These are phyloP conservation scores for Xenops minutus DNA, from an alignment of 2,797 vertebrate genomes.

Conservation along the genomic window DNA sequence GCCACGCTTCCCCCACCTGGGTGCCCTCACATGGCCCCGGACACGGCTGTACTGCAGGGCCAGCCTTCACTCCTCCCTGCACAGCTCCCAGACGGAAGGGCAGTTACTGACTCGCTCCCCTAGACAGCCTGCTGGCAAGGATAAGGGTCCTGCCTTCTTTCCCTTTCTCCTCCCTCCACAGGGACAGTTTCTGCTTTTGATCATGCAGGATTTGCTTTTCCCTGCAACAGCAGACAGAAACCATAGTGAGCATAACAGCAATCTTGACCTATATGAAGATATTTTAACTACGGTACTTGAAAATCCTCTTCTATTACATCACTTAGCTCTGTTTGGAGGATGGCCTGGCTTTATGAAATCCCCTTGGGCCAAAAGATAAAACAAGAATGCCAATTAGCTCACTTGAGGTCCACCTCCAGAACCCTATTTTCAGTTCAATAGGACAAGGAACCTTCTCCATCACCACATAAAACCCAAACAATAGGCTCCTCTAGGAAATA, in stretches of 20 bases:
- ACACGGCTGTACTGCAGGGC: fast-evolving
- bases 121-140: background rate
- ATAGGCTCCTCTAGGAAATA: background rate
- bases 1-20: background rate
- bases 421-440: background rate
- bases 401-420: background rate
- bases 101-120: background rate
- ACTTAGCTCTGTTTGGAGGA: background rate
- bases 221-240: background rate
- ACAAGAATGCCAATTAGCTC: background rate
- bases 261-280: background rate
- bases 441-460: background rate
- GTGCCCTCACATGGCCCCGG: background rate
- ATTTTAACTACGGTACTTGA: background rate
- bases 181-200: background rate
- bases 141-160: background rate
- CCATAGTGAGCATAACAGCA: background rate
- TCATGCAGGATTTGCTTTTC: background rate
- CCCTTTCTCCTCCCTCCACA: background rate
- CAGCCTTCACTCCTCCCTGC: background rate
- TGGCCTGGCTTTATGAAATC: background rate
- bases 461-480: background rate
- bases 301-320: conserved; percentile 16
- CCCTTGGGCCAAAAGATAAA: background rate
- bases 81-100: background rate